Base-by-base conservation (phyloP, 2,113 vertebrate species). In the Heptranchias perlo region DNA sequence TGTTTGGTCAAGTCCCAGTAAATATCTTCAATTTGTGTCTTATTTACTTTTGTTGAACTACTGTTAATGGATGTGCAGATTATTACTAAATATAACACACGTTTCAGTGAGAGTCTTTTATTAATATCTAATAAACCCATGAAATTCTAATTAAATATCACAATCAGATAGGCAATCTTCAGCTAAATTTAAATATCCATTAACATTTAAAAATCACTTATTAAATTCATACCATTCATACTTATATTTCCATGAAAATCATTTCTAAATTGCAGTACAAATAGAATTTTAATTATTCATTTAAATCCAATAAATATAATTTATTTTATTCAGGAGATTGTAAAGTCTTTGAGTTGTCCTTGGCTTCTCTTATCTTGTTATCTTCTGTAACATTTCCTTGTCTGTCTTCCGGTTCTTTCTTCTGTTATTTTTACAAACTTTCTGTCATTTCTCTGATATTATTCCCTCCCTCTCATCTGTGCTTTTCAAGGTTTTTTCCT, bases 201-300 rank as follows among this genome's bases (percentile, higher is more conserved):
- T 67, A 47, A 94, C 64, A 91, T 94, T 94, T 95, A 95, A 73
- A 95, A 69, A 67, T 95, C 94, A 95, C 94, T 95, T 95, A 95
- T 95, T 95, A 69, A 95, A 69, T 69, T 95, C 65, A 64, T 69
- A 69, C 47, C 94, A 95, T 44, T 95, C 73, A 94, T 69, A 69
- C 44, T 95, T 69, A 95, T 35, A 95, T 69, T 95, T 95, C 64
- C 25, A 52, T 52, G 94, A 95, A 95, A 95, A 69, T 73, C 64
- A 52, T 28, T 94, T 95, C 65, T 95, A 52, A 31, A 31, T 95
- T 95, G 64, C 47, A 31, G 44, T 47, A 52, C 94, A 95, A 95
- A 95, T 73, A 95, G 44, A 95, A 73, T 95, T 95, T 95, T 69
- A 95, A 95, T 95, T 73, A 95, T 69, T 95, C 44, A 95, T 95